Evolutionary conservation across 2,113 vertebrate species (phyloP).

Genomic region (Brachypteracias leptosomus): DNA sequence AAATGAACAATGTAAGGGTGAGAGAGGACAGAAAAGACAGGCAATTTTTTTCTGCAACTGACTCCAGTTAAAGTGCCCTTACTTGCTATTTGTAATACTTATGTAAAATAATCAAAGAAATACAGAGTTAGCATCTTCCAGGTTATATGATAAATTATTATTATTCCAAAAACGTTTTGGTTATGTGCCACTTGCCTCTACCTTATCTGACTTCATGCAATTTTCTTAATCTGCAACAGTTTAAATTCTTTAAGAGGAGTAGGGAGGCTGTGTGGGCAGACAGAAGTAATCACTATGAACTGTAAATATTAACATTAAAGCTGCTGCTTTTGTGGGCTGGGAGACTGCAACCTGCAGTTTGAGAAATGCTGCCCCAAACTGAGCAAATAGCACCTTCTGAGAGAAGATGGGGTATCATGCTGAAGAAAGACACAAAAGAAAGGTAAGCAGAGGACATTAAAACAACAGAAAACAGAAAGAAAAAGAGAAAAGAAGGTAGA

Average conservation of each 20-base stretch:
- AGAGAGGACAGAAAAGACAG: neutral
- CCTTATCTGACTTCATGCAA: neutral
- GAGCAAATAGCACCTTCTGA: neutral
- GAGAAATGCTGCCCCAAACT: neutral
- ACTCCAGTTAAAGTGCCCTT: neutral
- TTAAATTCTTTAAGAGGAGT: neutral
- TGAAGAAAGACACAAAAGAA: neutral
- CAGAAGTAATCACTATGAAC: neutral
- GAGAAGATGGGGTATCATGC: neutral
- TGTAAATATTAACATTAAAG: neutral
- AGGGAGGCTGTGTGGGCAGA: accelerated
- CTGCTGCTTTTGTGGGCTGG: neutral
- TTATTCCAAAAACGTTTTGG: neutral
- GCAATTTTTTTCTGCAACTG: neutral
- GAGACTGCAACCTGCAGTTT: neutral
- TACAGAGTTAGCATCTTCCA: neutral
- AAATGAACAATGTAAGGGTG: neutral
- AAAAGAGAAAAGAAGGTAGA: neutral
- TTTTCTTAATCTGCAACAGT: neutral
- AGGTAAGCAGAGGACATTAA: neutral
- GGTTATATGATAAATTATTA: neutral
- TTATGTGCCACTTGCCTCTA: neutral
- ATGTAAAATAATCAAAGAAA: neutral
- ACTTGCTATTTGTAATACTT: neutral
- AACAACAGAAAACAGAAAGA: neutral